Evolutionary conservation across 2,888 invertebrate genomes (phyloP), one percentile per base, ranked within the genome.

Genomic region (Netelia melanura): DNA sequence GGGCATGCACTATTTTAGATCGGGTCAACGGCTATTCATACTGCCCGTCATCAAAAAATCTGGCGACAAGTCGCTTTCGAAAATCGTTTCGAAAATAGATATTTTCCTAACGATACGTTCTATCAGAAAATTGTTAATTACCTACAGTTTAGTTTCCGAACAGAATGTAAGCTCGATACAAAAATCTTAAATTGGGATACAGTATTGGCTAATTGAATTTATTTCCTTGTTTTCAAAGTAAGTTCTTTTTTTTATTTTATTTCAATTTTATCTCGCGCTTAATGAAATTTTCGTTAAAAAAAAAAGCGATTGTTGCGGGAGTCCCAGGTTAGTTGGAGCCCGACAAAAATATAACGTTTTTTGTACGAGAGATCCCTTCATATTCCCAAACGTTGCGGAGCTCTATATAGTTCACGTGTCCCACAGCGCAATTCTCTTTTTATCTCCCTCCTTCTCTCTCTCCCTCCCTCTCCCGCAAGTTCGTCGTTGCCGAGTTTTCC

Each of bases 401-500:
- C 23, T 14, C 14, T 67, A 23, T 68, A 68, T 21, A 71, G 64
- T 81, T 72, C 43, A 52, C 72, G 71, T 71, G 70, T 80, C 74
- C 83, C 79, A 70, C 23, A 74, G 83, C 77, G 71, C 71, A 72
- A 72, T 44, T 61, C 67, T 76, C 70, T 48, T 64, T 61, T 30
- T 56, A 48, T 23, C 17, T 58, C 21, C n/a, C 30, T 71, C 17
- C 56, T 79, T 77, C 54, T 56, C 64, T 68, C 65, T 17, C 25
- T 44, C 81, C 70, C 56, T 62, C 61, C 64, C 65, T 74, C 17
- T 62, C 61, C 64, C 62, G 64, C 54, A 43, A 30, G 61, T 14
- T 74, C 52, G 52, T 10, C 72, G 70, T 48, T 64, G 38, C 81
- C 84, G 75, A 82, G 71, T 82, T 76, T 82, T 74, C 79, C 75